Percentiles rank a stretch among this genome's conserved stretches.
phyloP scores from a whole-genome alignment of 30 jellyfish, hydroid and myxozoan genomes.

The Chrysaora quinquecirrha region DNA sequence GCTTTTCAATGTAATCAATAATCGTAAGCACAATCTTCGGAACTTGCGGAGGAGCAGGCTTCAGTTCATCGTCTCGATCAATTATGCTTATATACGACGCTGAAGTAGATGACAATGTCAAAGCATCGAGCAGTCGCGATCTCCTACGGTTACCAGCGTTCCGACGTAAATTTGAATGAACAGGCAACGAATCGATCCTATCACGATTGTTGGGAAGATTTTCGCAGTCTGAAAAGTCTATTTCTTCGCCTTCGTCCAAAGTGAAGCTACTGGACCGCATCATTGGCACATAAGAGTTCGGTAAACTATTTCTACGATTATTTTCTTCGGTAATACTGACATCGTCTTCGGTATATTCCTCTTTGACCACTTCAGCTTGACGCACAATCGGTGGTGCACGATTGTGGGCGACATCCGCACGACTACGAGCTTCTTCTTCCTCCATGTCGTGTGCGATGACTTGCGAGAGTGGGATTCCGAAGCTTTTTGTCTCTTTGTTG shows the following conservation, averaged over 20 bases:
- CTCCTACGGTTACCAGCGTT: constrained; percentile 58
- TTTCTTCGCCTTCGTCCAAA: constrained; percentile 44
- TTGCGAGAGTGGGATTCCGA: constrained; percentile 84
- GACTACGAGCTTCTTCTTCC: constrained; percentile 58
- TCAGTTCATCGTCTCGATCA: constrained; percentile 85
- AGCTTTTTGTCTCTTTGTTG: constrained; percentile 47
- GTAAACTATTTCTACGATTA: constrained; percentile 44
- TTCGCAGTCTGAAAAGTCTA: constrained; percentile 22
- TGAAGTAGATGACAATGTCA: constrained; percentile 90
- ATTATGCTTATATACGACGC: constrained; percentile 94
- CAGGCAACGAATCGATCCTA: constrained; percentile 11
- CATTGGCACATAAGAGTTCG: constrained; percentile 37
- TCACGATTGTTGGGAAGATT: not conserved
- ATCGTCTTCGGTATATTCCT: constrained; percentile 11
- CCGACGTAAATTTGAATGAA: constrained; percentile 77
- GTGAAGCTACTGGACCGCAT: constrained; percentile 47
- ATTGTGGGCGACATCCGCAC: constrained; percentile 38
- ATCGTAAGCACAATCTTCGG: constrained; percentile 75
- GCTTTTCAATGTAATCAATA: constrained; percentile 78
- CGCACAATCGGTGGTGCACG: constrained; percentile 48
- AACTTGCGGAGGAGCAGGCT: constrained; percentile 85
- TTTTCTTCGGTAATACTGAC: constrained; percentile 21
- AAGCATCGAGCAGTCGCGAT: constrained; percentile 91
- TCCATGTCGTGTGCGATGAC: constrained; percentile 91
- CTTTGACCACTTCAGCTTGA: constrained; percentile 47